These are phyloP conservation scores for Tiliacea citrago DNA, from an alignment of 2,888 invertebrate species.

Conservation along the genomic window DNA sequence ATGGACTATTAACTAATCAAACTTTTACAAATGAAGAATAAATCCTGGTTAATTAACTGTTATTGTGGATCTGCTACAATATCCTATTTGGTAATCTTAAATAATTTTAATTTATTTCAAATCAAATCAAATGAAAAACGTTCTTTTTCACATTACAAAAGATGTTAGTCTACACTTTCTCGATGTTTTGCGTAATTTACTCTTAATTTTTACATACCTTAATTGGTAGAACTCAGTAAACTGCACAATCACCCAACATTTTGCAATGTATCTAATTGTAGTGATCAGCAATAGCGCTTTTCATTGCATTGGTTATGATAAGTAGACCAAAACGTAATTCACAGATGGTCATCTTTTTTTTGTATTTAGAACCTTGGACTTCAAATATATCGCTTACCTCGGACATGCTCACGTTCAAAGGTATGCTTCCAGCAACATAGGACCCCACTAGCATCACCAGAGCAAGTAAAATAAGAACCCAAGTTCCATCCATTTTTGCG, in stretches of 20 bases:
- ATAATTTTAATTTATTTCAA: background rate
- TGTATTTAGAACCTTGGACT: background rate
- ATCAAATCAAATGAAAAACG: background rate
- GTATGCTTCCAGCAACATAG: constrained; percentile 98
- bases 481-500: constrained; percentile 94
- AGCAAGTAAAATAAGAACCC: constrained; percentile 95
- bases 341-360: constrained; percentile 35
- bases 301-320: background rate
- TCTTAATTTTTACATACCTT: background rate
- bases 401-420: constrained; percentile 97
- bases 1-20: background rate
- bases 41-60: background rate
- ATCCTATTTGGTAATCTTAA: background rate
- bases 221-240: background rate
- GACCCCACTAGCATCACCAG: constrained; percentile 99
- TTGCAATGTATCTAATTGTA: background rate
- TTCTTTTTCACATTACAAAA: constrained; percentile 3
- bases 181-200: background rate
- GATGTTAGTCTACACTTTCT: background rate
- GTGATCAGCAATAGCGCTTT: constrained; percentile 14
- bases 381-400: constrained; percentile 92
- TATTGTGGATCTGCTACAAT: background rate
- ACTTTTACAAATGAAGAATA: background rate
- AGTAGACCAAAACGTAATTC: constrained; percentile 25
- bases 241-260: background rate